A percentile compares a stretch with the other conserved stretches of the same genome.
Conservation (phyloP, 1,140 invertebrate species). For the Asobara japonica region DNA sequence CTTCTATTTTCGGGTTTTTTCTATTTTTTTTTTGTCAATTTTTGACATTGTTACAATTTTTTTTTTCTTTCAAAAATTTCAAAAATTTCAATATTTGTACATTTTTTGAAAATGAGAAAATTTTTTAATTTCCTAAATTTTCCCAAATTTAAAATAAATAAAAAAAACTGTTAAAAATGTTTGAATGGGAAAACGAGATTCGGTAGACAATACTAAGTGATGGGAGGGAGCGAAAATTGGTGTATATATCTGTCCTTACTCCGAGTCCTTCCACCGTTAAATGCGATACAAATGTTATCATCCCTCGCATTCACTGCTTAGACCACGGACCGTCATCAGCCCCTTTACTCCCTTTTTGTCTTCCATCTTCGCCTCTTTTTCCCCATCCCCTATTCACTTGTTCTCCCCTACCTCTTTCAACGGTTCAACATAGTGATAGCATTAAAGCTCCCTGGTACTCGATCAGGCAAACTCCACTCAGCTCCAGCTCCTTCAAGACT, state of each 20-base stretch:
- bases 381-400: not conserved
- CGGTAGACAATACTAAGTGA: constrained; percentile 15
- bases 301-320: constrained; percentile 52
- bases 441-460: not conserved
- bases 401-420: not conserved
- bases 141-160: no score
- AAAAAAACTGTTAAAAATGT: no score
- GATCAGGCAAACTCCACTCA: not conserved
- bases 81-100: no score
- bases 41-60: no score
- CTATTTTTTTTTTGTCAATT: no score
- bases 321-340: constrained; percentile 34
- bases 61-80: no score
- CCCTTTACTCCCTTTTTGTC: constrained; percentile 39
- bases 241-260: constrained; percentile 43
- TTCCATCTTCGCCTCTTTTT: not conserved
- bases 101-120: no score
- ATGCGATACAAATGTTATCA: constrained; percentile 66
- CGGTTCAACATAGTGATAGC: not conserved
- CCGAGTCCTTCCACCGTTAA: constrained; percentile 60
- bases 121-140: no score
- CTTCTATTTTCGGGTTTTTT: no score
- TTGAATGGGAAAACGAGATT: no score
- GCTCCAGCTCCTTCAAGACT: not conserved
- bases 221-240: constrained; percentile 18